phyloP scores from a whole-genome alignment of 2,888 invertebrate species.

The Cryptocephalus moraei region DNA sequence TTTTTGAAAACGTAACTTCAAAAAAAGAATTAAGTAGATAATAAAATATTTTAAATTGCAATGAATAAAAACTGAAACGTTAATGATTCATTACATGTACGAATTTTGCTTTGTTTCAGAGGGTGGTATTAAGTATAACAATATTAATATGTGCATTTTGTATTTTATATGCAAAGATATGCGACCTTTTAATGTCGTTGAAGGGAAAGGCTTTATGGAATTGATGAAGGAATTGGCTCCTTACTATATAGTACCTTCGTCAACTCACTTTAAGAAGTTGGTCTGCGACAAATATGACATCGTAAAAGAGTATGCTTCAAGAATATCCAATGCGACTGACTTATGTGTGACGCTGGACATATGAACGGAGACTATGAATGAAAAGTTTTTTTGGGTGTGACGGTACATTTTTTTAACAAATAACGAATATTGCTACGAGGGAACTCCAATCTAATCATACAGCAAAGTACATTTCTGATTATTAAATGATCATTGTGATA shows the following conservation, averaged over 20 bases:
- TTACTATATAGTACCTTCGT: constrained; percentile 1
- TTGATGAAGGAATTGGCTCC: neutral
- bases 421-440: neutral
- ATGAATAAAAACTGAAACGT: neutral
- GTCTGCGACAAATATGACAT: constrained; percentile 1
- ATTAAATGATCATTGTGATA: too few species aligned
- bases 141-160: neutral
- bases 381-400: constrained; percentile 1
- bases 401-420: constrained; percentile 1
- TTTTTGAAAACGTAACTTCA: neutral
- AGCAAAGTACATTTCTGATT: neutral
- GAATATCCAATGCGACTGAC: constrained; percentile 1
- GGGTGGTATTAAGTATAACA: constrained; percentile 2
- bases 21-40: neutral
- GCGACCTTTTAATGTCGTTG: constrained; percentile 1
- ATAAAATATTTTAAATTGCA: too few species aligned
- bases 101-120: constrained; percentile 1
- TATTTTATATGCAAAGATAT: constrained; percentile 3
- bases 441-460: constrained; percentile 1
- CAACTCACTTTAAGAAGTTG: constrained; percentile 1
- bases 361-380: constrained; percentile 1
- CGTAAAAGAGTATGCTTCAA: neutral
- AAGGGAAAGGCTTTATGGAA: constrained; percentile 1
- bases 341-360: constrained; percentile 1
- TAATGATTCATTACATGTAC: neutral